A percentile compares a stretch with the other conserved stretches of the same genome.
phyloP scores from a whole-genome alignment of 2,113 vertebrate genomes.

The Drymodes brunneopygia region DNA sequence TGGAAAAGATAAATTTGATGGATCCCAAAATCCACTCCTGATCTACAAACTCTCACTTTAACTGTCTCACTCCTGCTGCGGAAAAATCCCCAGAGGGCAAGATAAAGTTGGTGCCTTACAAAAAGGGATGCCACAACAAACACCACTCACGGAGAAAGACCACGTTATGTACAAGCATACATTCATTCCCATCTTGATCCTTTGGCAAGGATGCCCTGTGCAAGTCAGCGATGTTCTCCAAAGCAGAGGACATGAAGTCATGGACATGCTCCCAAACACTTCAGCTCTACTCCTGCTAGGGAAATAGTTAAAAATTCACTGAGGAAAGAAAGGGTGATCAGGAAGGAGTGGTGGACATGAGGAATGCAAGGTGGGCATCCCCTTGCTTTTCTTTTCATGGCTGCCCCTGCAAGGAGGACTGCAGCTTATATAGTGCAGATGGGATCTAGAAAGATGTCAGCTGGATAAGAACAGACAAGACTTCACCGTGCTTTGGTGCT shows the following conservation, averaged over 20 bases:
- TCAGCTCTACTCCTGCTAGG: not conserved
- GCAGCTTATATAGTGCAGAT: not conserved
- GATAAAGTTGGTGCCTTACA: not conserved
- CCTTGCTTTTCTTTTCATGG: not conserved
- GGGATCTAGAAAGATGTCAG: not conserved
- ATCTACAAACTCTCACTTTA: not conserved
- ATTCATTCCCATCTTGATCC: not conserved
- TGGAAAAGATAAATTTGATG: not conserved
- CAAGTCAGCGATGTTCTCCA: not conserved
- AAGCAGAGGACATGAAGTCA: not conserved
- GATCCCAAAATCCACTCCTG: not conserved
- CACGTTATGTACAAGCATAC: not conserved
- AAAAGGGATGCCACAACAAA: not conserved
- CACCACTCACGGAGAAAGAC: not conserved
- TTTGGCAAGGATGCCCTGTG: not conserved
- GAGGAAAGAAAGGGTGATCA: not conserved
- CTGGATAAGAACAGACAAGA: not conserved
- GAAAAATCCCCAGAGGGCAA: not conserved
- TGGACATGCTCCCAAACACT: not conserved
- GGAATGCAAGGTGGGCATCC: not conserved
- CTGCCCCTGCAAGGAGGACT: not conserved
- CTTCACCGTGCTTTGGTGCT: not conserved
- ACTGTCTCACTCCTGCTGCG: not conserved
- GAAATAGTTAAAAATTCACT: not conserved
- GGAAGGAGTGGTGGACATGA: not conserved